Conservation (phyloP, 2,113 vertebrate species). For the Genyomyrus donnyi region DNA sequence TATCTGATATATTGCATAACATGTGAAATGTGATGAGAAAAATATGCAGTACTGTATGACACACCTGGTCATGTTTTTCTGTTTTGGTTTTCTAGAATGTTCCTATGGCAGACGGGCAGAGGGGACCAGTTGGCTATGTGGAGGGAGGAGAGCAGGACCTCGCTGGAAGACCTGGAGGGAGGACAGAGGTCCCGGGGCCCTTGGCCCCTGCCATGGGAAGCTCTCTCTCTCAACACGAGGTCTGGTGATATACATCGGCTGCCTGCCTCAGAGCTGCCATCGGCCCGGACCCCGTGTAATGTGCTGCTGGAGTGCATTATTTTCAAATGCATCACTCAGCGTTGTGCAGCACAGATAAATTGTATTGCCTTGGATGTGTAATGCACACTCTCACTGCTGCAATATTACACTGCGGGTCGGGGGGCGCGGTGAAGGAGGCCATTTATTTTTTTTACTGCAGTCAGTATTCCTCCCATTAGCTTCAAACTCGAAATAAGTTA, state of each 20-base stretch:
- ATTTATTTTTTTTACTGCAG: constrained; percentile 69
- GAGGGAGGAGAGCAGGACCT: too few relatives aligned
- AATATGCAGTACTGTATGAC: neutral
- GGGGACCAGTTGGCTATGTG: neutral
- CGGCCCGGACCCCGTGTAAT: constrained; percentile 80
- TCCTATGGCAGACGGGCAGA: neutral
- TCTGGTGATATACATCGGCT: constrained; percentile 77
- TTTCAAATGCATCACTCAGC: constrained; percentile 94
- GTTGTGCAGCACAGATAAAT: constrained; percentile 76
- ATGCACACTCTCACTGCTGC: constrained; percentile 78
- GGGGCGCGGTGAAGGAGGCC: constrained; percentile 63
- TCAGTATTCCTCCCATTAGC: constrained; percentile 73
- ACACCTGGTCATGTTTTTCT: neutral
- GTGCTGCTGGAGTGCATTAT: constrained; percentile 89
- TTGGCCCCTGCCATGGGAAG: constrained; percentile 30
- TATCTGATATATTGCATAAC: neutral
- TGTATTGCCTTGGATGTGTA: constrained; percentile 85
- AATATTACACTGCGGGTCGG: constrained; percentile 85
- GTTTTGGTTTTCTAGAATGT: neutral
- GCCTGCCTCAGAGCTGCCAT: constrained; percentile 84
- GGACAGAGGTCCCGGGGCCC: constrained; percentile 8
- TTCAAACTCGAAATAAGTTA: constrained; percentile 72
- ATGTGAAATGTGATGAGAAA: neutral
- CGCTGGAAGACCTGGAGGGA: neutral
- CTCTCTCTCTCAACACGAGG: constrained; percentile 63